Percentiles rank a stretch among this genome's conserved stretches.
Evolutionary conservation across 2,888 invertebrate species (phyloP).

Genomic region (Leucoptera coffeella): DNA sequence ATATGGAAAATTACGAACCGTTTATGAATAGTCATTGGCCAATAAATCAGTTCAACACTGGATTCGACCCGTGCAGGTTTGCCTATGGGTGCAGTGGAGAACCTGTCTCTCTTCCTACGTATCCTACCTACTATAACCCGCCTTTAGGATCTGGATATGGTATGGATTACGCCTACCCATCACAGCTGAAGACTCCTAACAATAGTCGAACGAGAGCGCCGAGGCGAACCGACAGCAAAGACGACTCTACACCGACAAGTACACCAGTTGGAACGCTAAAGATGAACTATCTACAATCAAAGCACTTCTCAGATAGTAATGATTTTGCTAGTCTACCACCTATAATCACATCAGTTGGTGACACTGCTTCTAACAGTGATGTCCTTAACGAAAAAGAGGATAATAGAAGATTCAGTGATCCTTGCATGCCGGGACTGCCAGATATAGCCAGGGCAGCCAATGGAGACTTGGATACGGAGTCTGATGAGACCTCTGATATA

Average conservation of each 20-base stretch:
- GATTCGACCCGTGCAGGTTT: constrained; percentile 42
- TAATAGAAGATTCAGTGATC: constrained; percentile 61
- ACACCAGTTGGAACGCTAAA: constrained; percentile 13
- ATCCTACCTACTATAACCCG: constrained; percentile 48
- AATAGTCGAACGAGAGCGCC: no score
- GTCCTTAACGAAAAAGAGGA: constrained; percentile 48
- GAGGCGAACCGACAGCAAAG: no score
- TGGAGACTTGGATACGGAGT: constrained; percentile 43
- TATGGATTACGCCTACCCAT: no score
- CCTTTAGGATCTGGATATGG: no score
- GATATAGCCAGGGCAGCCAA: constrained; percentile 33
- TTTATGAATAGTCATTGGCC: constrained; percentile 24
- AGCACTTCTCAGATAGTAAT: constrained; percentile 31
- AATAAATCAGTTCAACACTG: constrained; percentile 30
- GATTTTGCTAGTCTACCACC: constrained; percentile 68
- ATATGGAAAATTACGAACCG: constrained; percentile 31
- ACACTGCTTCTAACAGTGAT: constrained; percentile 42
- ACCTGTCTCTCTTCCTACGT: constrained; percentile 59
- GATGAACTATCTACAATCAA: constrained; percentile 24
- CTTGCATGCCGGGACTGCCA: constrained; percentile 51
- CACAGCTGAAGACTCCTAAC: no score
- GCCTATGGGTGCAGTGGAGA: constrained; percentile 51
- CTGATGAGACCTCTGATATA: constrained; percentile 50
- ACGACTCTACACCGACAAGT: constrained; percentile 16
- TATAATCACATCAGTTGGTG: constrained; percentile 51